Evolutionary conservation across 2,888 invertebrate species (phyloP), one percentile per base, ranked within the genome.

Genomic region (Amaurobius ferox): DNA sequence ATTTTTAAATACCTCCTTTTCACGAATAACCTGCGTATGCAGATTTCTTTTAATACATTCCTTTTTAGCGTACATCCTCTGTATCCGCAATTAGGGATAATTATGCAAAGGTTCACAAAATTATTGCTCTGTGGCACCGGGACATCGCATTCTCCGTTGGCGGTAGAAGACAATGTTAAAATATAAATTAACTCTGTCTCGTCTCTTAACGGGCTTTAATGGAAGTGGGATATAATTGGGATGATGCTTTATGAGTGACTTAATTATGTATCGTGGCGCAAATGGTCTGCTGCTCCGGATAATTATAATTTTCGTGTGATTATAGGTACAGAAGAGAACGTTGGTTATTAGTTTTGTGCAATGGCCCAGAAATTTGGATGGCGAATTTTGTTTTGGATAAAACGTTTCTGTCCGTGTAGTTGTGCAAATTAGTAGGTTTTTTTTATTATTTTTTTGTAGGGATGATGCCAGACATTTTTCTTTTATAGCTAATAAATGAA

Each of bases 231-330:
- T 55, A 23, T 55, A 55, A 55, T 55, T 55, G 55, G 55, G 19
- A 16, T 11, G 23, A 55, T 55, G 55, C 13, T 55, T 55, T 55
- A 55, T 55, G 55, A 55, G 55, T 55, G 55, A 55, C 55, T 55
- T 55, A 55, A 55, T 55, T 23, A 55, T 16, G 55, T 23, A 55
- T 23, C 23, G 55, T 55, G 23, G 55, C 55, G 55, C 23, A 55
- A 55, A 55, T 55, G 55, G 23, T 23, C 55, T 2, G 55, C 23
- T 55, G 55, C 7, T 55, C 55, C 23, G 55, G 55, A 55, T 55
- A 23, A 55, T 55, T 55, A 23, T 55, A 55, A 55, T 55, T 55
- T 23, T 6, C 55, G 19, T 55, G 23, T 19, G 55, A 55, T 55
- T 16, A 55, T 23, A 16, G 55, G 3, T 16, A 11, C 23, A 23